phyloP scores from a whole-genome alignment of 1,140 invertebrate genomes.

The Drosophila ohnishii region DNA sequence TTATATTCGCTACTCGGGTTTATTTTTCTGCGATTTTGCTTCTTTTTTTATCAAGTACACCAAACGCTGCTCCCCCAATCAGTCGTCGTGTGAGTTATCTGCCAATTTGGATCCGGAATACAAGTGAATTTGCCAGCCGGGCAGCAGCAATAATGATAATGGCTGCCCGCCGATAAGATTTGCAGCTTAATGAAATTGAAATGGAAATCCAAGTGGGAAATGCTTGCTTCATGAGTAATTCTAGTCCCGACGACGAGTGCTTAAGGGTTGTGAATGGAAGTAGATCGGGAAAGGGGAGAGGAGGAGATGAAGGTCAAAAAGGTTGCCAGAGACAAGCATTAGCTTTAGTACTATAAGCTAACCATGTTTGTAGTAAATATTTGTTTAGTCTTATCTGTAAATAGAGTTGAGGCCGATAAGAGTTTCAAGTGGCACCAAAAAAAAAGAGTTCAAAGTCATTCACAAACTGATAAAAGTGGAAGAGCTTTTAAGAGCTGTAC shows the following conservation, averaged over 20 bases:
- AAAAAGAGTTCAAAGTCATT: slow-evolving; percentile 6
- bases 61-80: neutral
- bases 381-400: slow-evolving; percentile 16
- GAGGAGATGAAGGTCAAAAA: slow-evolving; percentile 1
- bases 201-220: slow-evolving; percentile 26
- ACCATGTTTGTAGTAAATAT: slow-evolving; percentile 5
- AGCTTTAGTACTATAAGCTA: slow-evolving; percentile 3
- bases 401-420: slow-evolving; percentile 7
- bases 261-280: slow-evolving; percentile 29
- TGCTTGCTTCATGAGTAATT: slow-evolving; percentile 21
- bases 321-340: neutral
- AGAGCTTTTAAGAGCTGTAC: neutral
- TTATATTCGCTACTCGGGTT: slow-evolving; percentile 34
- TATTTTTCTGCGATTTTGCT: slow-evolving; percentile 28
- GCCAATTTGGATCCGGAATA: slow-evolving; percentile 29
- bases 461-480: neutral
- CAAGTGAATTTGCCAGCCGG: slow-evolving; percentile 17
- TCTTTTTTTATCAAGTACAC: slow-evolving; percentile 34
- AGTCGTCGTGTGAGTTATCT: slow-evolving; percentile 19
- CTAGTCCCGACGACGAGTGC: neutral
- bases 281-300: neutral
- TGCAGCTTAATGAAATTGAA: slow-evolving; percentile 37
- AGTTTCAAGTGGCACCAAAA: neutral
- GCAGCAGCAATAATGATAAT: slow-evolving; percentile 31
- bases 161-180: slow-evolving; percentile 29